Percentiles rank a stretch among this genome's conserved stretches.
Conservation (phyloP, 1,140 invertebrate genomes). For the Conopomorpha cramerella region DNA sequence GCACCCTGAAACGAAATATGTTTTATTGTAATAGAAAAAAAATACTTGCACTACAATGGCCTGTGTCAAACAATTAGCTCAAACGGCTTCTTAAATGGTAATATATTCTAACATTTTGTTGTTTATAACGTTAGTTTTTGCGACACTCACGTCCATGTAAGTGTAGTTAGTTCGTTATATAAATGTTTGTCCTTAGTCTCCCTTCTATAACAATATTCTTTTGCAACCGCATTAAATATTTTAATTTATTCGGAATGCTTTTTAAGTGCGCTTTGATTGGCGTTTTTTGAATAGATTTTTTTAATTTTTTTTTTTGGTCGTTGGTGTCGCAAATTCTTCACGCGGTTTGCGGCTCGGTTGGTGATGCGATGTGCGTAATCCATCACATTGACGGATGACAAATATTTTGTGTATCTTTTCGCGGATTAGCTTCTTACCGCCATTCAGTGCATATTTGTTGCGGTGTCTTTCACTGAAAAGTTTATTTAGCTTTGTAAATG, state of each 20-base stretch:
- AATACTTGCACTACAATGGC: too few relatives aligned
- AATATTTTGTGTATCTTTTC: constrained; percentile 12
- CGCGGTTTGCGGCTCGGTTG: constrained; percentile 8
- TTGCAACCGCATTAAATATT: too few relatives aligned
- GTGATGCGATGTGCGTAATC: constrained; percentile 8
- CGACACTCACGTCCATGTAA: not conserved
- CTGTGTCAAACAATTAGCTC: too few relatives aligned
- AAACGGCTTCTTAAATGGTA: too few relatives aligned
- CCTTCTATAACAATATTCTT: not conserved
- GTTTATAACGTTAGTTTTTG: too few relatives aligned
- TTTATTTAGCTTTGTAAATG: not conserved
- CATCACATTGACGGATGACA: constrained; percentile 14
- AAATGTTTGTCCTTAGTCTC: not conserved
- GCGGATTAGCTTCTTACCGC: not conserved
- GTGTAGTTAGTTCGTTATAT: not conserved
- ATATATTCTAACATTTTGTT: too few relatives aligned
- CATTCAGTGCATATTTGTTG: not conserved
- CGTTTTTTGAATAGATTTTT: constrained; percentile 9
- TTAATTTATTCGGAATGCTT: constrained; percentile 18
- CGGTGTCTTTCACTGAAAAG: not conserved
- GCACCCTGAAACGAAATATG: too few relatives aligned
- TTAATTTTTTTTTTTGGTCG: constrained; percentile 8
- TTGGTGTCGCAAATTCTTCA: not conserved
- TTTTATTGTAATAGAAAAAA: too few relatives aligned
- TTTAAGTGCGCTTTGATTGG: constrained; percentile 45